Base-by-base conservation (phyloP, 2,888 invertebrate species). In the Ferrisia virgata region DNA sequence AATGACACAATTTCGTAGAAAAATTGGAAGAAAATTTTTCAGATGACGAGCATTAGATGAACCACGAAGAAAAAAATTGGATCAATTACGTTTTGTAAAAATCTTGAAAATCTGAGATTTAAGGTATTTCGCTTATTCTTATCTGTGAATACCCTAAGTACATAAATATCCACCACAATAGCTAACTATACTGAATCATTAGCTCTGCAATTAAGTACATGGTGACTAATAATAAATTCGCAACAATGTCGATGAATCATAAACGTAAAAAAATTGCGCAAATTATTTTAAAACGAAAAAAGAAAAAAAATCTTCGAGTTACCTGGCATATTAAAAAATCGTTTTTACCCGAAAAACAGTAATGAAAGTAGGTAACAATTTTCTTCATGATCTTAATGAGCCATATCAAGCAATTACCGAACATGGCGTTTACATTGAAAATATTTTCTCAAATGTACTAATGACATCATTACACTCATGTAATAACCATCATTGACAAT, bases 401-500 rank as follows among this genome's bases (percentile, higher is more conserved):
- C 25, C 72, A 33, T 72, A 72, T 72, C 72, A 72, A n/a, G 72
- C 33, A 72, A 72, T 72, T 72, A 72, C 72, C 72, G 2, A 18
- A 5, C n/a, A 47, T 2, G 47, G 72, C 72, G n/a, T 28, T 72
- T 72, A 72, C 72, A 72, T 72, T 72, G 72, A 72, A 72, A 64
- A 36, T 72, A 33, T 72, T 33, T 33, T 72, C 72, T 33, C 25
- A 72, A 72, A 72, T 72, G 18, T 72, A 72, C 72, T 72, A 72
- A 72, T 72, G 72, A 72, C 72, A 72, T 72, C 72, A 72, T 72
- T 72, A 72, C 72, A 72, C 72, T n/a, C n/a, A n/a, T 33, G 72
- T 72, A 72, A 72, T 72, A 72, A 72, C 72, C 64, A 18, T 72
- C 72, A 72, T 72, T 72, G 72, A 72, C 72, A 72, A 72, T 72